Conservation (phyloP, 53 echinoderm and acorn worm genomes). For the Astropecten irregularis region DNA sequence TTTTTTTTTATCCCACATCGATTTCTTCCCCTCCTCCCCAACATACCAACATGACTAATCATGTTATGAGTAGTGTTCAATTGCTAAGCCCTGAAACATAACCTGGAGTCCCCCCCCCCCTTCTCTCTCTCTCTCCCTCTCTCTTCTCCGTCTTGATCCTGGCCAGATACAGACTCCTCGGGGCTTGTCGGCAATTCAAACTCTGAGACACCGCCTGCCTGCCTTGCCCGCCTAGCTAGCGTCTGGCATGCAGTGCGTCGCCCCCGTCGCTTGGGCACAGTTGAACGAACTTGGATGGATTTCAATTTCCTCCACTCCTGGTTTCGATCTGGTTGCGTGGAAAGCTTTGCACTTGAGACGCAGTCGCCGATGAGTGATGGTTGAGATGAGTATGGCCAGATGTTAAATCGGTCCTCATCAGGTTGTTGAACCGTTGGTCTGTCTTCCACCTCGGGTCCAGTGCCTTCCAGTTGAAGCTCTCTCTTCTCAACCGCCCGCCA, state of each 20-base stretch:
- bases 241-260: neutral
- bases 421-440: constrained; percentile 28
- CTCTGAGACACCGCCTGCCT: neutral
- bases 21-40: constrained; percentile 2
- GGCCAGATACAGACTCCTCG: constrained; percentile 37
- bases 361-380: constrained; percentile 34
- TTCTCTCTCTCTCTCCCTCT: neutral
- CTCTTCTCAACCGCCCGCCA: no score
- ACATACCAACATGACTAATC: constrained; percentile 58
- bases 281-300: constrained; percentile 60
- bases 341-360: constrained; percentile 17
- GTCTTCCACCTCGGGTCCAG: neutral
- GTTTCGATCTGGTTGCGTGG: constrained; percentile 18
- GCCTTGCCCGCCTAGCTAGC: no score
- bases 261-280: constrained; percentile 14
- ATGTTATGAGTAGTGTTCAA: constrained; percentile 52
- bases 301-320: constrained; percentile 49
- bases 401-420: neutral
- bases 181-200: constrained; percentile 24
- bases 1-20: constrained; percentile 18
- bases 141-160: neutral
- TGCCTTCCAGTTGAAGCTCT: no score
- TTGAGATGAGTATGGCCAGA: constrained; percentile 7
- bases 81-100: constrained; percentile 51
- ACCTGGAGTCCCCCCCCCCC: neutral